These are phyloP conservation scores for Hirundo rustica DNA, from an alignment of 2,797 vertebrate species.

Conservation along the genomic window DNA sequence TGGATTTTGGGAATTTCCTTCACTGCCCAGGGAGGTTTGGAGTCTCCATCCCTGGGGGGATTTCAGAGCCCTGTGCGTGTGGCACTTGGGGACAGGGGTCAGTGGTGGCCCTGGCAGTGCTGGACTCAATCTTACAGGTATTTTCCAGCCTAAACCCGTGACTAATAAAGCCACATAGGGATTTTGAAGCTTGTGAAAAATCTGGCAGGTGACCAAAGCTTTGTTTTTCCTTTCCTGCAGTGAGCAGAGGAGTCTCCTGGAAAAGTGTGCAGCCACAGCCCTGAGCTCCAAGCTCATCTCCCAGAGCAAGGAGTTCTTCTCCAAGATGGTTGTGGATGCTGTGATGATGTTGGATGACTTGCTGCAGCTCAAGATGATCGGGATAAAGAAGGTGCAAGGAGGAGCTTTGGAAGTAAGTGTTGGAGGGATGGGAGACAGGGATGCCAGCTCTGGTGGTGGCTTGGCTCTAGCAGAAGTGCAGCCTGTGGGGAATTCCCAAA, in stretches of 20 bases:
- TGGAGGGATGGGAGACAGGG: rapidly evolving
- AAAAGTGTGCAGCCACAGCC: slow-evolving; percentile 93
- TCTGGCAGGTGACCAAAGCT: not conserved
- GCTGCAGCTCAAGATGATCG: slow-evolving; percentile 97
- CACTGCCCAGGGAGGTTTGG: not conserved
- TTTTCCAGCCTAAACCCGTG: not conserved
- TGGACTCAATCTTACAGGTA: not conserved
- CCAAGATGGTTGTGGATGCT: slow-evolving; percentile 94
- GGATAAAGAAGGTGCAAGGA: slow-evolving; percentile 98
- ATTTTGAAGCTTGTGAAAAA: not conserved
- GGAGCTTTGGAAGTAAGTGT: slow-evolving; percentile 89
- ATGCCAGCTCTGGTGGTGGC: not conserved
- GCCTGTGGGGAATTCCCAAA: not conserved
- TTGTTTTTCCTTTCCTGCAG: slow-evolving; percentile 34
- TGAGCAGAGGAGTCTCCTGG: slow-evolving; percentile 88
- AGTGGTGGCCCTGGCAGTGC: not conserved
- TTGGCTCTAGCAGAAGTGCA: not conserved
- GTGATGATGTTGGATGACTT: slow-evolving; percentile 92
- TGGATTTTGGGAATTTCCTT: rapidly evolving
- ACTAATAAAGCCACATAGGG: rapidly evolving
- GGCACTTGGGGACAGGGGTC: not conserved
- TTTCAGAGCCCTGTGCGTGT: not conserved
- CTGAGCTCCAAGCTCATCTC: slow-evolving; percentile 98
- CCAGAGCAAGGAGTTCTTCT: slow-evolving; percentile 92
- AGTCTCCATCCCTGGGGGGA: not conserved